Conservation (phyloP, 2,797 vertebrate species). For the Sebastiscus tertius region DNA sequence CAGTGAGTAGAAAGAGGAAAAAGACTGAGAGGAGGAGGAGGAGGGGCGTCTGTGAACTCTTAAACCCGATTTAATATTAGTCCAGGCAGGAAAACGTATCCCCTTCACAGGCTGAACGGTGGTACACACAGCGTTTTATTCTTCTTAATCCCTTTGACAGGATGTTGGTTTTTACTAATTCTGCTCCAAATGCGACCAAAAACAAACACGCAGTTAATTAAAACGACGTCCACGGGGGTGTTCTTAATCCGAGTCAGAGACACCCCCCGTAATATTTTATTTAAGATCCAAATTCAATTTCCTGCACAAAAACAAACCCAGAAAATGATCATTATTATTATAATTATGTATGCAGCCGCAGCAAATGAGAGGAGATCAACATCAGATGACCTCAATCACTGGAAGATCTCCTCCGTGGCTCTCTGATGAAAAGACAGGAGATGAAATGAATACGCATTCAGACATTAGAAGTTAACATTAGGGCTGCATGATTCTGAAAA, state of each 20-base stretch:
- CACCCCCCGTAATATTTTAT: background rate
- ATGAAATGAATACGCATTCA: conserved; percentile 5
- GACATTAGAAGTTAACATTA: too few species aligned
- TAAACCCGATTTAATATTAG: conserved; percentile 35
- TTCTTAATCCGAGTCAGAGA: background rate
- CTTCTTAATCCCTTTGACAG: conserved; percentile 11
- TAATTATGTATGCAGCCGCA: background rate
- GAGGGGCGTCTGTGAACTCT: conserved; percentile 1
- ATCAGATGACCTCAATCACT: conserved; percentile 17
- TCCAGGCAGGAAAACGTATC: conserved; percentile 18
- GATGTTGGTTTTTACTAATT: conserved; percentile 28
- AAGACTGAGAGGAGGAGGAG: background rate
- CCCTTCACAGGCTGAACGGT: background rate
- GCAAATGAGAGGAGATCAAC: background rate
- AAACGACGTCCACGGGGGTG: background rate
- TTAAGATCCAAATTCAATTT: conserved; percentile 20
- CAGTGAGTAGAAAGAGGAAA: background rate
- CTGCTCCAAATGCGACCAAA: conserved; percentile 23
- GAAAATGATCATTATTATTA: background rate
- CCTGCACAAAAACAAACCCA: background rate
- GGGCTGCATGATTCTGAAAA: too few species aligned
- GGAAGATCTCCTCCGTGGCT: background rate
- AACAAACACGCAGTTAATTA: conserved; percentile 20
- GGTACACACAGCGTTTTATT: background rate
- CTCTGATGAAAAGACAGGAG: background rate